Conservation (phyloP, 1,140 invertebrate genomes). For the Pollicipes pollicipes region DNA sequence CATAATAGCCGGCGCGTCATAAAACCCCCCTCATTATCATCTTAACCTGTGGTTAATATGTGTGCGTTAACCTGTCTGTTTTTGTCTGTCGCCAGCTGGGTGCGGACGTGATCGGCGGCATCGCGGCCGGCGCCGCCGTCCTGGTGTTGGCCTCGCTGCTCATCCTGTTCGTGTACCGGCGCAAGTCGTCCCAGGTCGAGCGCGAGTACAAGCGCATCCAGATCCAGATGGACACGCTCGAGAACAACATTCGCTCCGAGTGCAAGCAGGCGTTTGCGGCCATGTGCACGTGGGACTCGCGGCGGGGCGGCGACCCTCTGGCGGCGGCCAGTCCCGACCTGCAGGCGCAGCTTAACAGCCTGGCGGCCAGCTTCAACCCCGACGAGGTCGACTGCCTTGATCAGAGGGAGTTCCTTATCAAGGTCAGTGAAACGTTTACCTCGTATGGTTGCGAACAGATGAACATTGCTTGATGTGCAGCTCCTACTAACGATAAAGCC, state of each 20-base stretch:
- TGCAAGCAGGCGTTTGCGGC: constrained; percentile 62
- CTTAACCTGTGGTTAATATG: too few relatives aligned
- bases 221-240: constrained; percentile 95
- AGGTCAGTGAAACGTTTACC: not conserved
- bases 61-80: too few relatives aligned
- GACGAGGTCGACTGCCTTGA: not conserved
- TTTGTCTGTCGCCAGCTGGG: constrained; percentile 51
- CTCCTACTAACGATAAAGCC: too few relatives aligned
- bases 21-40: too few relatives aligned
- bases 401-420: not conserved
- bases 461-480: too few relatives aligned
- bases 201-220: constrained; percentile 93
- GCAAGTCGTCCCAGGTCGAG: constrained; percentile 86
- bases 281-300: constrained; percentile 29
- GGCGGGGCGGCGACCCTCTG: not conserved
- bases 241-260: constrained; percentile 90
- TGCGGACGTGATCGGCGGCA: constrained; percentile 66
- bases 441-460: too few relatives aligned
- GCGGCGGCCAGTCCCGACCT: not conserved
- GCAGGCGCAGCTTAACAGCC: not conserved
- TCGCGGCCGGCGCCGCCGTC: constrained; percentile 61
- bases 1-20: too few relatives aligned
- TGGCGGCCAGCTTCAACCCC: not conserved
- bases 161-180: constrained; percentile 67
- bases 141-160: constrained; percentile 68